Conservation (phyloP, 2,797 vertebrate species). For the Cyprinella venusta region DNA sequence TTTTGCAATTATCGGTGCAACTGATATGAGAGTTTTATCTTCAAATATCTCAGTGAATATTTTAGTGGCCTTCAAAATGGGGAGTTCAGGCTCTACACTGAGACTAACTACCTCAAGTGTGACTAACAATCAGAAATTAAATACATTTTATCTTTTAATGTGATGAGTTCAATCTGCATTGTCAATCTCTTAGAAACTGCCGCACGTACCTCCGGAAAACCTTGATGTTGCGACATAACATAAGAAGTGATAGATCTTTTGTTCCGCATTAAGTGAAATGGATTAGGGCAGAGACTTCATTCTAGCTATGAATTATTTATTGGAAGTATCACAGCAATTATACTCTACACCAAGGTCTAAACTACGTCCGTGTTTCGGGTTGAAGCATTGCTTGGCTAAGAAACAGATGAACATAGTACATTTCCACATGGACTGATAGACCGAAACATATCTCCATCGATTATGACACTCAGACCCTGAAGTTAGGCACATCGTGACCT, state of each 20-base stretch:
- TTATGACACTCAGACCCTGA: too few species aligned
- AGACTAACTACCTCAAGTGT: neutral
- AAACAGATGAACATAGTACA: too few species aligned
- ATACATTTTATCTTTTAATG: neutral
- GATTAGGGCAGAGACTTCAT: neutral
- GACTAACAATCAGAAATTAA: neutral
- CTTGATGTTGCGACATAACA: neutral
- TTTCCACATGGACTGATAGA: too few species aligned
- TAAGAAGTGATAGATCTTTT: neutral
- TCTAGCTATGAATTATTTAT: neutral
- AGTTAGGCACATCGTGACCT: too few species aligned
- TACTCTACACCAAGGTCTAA: too few species aligned
- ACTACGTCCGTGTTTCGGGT: too few species aligned
- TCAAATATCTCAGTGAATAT: neutral
- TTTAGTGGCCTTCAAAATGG: neutral
- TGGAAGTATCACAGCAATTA: too few species aligned
- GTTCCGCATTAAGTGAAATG: neutral
- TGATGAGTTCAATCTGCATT: neutral
- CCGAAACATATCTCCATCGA: too few species aligned
- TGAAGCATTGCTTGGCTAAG: too few species aligned
- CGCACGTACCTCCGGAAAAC: neutral
- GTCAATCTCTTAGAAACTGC: neutral
- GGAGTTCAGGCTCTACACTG: neutral
- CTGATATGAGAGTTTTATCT: neutral
- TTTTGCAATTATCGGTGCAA: constrained; percentile 20